Evolutionary conservation across 2,888 invertebrate species (phyloP).

Genomic region (Dynastes tityus): DNA sequence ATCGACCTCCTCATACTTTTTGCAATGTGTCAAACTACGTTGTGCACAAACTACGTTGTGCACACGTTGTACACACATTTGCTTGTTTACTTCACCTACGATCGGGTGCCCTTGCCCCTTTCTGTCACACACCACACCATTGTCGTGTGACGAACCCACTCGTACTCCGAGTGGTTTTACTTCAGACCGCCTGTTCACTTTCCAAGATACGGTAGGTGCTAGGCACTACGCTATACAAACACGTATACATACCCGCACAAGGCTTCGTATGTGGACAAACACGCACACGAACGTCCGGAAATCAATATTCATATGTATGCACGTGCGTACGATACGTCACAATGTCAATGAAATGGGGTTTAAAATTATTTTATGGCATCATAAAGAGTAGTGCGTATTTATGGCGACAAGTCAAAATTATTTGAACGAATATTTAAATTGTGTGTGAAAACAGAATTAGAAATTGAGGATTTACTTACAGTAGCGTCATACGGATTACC

Average conservation of each 20-base stretch:
- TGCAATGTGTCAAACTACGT: too few species aligned
- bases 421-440: too few species aligned
- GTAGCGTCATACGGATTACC: too few species aligned
- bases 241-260: not conserved
- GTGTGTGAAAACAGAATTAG: too few species aligned
- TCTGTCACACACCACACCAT: not conserved
- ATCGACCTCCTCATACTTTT: too few species aligned
- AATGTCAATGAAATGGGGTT: conserved; percentile 7
- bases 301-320: conserved; percentile 20
- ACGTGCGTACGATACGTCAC: conserved; percentile 9
- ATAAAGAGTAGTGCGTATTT: too few species aligned
- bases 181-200: not conserved
- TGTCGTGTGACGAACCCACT: not conserved
- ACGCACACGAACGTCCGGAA: conserved; percentile 5
- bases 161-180: not conserved
- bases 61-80: too few species aligned
- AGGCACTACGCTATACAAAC: not conserved
- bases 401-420: too few species aligned
- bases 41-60: too few species aligned
- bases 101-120: not conserved
- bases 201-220: conserved; percentile 9
- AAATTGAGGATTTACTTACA: too few species aligned
- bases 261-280: not conserved
- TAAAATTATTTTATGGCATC: conserved; percentile 5
- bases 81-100: too few species aligned